Evolutionary conservation across 2,797 vertebrate species (phyloP).

Genomic region (Anabacerthia variegaticeps): DNA sequence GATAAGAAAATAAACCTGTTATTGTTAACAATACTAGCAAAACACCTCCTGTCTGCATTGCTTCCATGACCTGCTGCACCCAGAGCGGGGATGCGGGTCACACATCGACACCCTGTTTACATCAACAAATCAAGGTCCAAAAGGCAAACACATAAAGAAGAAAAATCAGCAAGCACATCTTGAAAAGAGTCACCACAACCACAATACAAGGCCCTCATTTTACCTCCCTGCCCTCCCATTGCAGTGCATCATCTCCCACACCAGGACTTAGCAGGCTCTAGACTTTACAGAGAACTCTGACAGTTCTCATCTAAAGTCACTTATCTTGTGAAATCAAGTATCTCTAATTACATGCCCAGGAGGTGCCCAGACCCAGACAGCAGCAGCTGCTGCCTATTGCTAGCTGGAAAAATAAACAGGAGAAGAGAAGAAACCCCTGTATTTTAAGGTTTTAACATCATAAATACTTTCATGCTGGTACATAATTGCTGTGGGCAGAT

Average conservation of each 20-base stretch:
- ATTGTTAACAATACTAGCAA: background rate
- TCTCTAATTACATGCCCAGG: background rate
- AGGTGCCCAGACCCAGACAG: background rate
- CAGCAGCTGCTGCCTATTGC: background rate
- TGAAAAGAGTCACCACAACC: background rate
- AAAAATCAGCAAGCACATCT: background rate
- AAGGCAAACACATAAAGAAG: background rate
- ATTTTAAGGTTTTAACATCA: background rate
- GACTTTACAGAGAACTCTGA: background rate
- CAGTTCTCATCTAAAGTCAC: background rate
- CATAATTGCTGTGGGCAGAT: fast-evolving
- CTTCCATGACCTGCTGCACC: fast-evolving
- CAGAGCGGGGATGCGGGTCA: background rate
- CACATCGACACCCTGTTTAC: fast-evolving
- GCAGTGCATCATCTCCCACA: background rate
- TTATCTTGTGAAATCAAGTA: background rate
- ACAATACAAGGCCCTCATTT: background rate
- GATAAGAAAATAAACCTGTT: constrained; percentile 35
- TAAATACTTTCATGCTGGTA: fast-evolving
- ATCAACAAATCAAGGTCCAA: background rate
- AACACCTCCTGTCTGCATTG: background rate
- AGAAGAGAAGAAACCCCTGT: background rate
- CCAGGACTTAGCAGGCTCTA: background rate
- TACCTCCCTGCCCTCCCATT: background rate
- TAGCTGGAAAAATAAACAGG: background rate